Conservation (phyloP, 2,888 invertebrate species). For the Halictus ligatus region DNA sequence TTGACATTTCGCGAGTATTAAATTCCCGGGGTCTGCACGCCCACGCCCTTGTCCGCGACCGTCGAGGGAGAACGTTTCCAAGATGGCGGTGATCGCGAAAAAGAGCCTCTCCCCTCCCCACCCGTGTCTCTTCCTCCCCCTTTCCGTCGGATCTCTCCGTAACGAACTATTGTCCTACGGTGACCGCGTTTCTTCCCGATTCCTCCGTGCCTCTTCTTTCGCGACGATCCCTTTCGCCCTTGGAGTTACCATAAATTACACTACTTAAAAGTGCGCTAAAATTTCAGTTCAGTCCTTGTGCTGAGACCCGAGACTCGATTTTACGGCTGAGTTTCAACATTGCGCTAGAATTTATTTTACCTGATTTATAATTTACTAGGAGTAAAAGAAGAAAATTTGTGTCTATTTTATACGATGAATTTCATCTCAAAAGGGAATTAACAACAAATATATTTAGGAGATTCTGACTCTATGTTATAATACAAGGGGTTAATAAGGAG, state of each 20-base stretch:
- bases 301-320: neutral
- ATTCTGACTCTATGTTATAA: no score
- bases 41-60: slow-evolving; percentile 66
- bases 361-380: no score
- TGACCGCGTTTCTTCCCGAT: slow-evolving; percentile 68
- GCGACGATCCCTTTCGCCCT: slow-evolving; percentile 1
- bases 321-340: no score
- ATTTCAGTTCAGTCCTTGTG: no score
- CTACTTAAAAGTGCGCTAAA: neutral
- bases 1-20: slow-evolving; percentile 78
- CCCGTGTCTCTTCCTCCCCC: neutral
- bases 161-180: slow-evolving; percentile 71
- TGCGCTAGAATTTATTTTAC: neutral
- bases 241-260: neutral
- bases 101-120: slow-evolving; percentile 35
- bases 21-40: slow-evolving; percentile 70
- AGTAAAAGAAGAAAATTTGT: no score
- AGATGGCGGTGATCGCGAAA: slow-evolving; percentile 64
- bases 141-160: slow-evolving; percentile 39
- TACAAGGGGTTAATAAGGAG: no score
- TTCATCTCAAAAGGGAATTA: no score
- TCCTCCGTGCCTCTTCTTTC: slow-evolving; percentile 42
- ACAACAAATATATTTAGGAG: no score
- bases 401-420: no score
- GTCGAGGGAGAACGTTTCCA: slow-evolving; percentile 65